Base-by-base conservation (phyloP, 2,888 invertebrate genomes). In the Archaeoteleia sp. region DNA sequence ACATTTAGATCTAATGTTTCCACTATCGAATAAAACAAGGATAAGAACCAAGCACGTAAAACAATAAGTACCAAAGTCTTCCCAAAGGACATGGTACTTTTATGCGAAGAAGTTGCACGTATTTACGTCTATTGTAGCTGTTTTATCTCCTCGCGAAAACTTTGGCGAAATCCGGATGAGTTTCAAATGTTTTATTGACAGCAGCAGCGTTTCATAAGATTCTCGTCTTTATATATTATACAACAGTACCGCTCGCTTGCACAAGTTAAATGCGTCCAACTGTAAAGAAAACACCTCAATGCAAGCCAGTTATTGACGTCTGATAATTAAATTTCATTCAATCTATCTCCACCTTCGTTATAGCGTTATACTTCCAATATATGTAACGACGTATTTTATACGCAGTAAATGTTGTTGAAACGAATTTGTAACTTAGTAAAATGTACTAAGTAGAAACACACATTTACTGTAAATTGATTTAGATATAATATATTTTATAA, bases 131-230 rank as follows among this genome's bases (percentile, higher is more conserved):
- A 49, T 49, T 37, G 23, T 37, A 49, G 27, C 17, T 27, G 14
- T 25, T 49, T 49, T 49, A 49, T 49, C 48, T 49, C n/a, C 13
- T 15, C 10, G 8, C 20, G 34, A 49, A 15, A 32, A 37, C 25
- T 49, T 30, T 20, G 13, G 34, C n/a, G 35, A 23, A 35, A 34
- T 25, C 35, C 35, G 35, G 10, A 7, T 10, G 35, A 48, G 48
- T 48, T 48, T 12, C 25, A 35, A 48, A 48, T 25, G 35, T 48
- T 48, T 48, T 35, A 48, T 48, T 48, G 25, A 35, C 48, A 48
- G 15, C 25, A 35, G 23, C 48, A 48, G 25, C 48, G 35, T 48
- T 48, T 48, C 25, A 25, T 35, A 25, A 12, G 10, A 25, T 23
- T 48, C 25, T 20, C 20, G 13, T 15, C n/a, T 29, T 4, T 12